Conservation (phyloP, 1,140 invertebrate species). For the Ericerus pela region DNA sequence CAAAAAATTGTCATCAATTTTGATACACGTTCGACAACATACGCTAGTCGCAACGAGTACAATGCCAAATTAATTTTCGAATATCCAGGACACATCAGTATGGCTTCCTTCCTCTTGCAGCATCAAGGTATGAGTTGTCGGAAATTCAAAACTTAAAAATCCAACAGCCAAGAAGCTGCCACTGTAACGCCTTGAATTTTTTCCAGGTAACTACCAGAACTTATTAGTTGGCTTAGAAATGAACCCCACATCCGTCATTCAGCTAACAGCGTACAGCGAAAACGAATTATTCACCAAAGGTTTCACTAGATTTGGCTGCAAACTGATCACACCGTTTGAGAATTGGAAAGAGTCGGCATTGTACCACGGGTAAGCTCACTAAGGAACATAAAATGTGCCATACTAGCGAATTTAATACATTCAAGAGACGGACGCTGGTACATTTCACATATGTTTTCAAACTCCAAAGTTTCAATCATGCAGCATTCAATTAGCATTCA, state of each 20-base stretch:
- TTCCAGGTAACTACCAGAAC: slow-evolving; percentile 32
- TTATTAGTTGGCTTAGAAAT: slow-evolving; percentile 37
- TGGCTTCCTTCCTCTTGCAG: background rate
- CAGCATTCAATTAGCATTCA: too few relatives aligned
- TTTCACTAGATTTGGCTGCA: slow-evolving; percentile 32
- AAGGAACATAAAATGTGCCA: too few relatives aligned
- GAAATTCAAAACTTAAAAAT: slow-evolving; percentile 9
- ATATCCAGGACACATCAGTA: slow-evolving; percentile 48
- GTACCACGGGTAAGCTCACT: slow-evolving; percentile 42
- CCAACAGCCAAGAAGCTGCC: slow-evolving; percentile 9
- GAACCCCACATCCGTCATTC: slow-evolving; percentile 37
- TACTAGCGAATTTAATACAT: too few relatives aligned
- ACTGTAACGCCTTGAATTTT: background rate
- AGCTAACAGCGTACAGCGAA: slow-evolving; percentile 35
- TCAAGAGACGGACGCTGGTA: too few relatives aligned
- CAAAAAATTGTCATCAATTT: slow-evolving; percentile 44
- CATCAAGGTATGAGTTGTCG: background rate
- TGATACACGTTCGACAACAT: slow-evolving; percentile 31
- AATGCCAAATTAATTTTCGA: slow-evolving; percentile 43
- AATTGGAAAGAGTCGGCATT: slow-evolving; percentile 54
- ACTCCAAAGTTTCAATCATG: too few relatives aligned
- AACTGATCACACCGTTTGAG: slow-evolving; percentile 51
- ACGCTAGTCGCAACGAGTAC: slow-evolving; percentile 37
- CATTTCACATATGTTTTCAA: too few relatives aligned
- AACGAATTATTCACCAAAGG: slow-evolving; percentile 34